These are phyloP conservation scores for Listronotus oregonensis DNA, from an alignment of 1,140 invertebrate genomes.

Conservation along the genomic window DNA sequence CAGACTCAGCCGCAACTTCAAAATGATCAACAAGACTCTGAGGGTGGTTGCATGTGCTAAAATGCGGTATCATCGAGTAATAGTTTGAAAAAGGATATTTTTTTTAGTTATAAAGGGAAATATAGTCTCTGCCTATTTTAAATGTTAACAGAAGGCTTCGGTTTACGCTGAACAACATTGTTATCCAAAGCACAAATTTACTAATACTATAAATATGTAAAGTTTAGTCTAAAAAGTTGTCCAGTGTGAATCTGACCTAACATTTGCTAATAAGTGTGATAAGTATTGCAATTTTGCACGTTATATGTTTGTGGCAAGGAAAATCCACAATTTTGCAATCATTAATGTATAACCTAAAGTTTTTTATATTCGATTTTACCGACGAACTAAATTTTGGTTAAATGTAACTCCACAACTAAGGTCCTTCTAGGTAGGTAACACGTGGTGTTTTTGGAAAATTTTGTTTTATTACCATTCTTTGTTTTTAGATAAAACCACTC, in stretches of 20 bases:
- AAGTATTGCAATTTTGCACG: constrained; percentile 31
- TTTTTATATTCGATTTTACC: too few species aligned
- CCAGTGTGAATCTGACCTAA: constrained; percentile 8
- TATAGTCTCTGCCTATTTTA: constrained; percentile 48
- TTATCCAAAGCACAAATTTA: not conserved
- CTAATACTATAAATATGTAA: not conserved
- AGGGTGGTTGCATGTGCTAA: constrained; percentile 80
- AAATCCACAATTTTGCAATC: constrained; percentile 28
- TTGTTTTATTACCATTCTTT: too few species aligned
- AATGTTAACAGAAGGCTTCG: constrained; percentile 27
- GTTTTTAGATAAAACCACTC: too few species aligned
- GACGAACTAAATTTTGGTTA: too few species aligned
- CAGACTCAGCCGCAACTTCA: constrained; percentile 77
- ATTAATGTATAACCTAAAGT: not conserved
- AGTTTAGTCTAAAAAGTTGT: not conserved
- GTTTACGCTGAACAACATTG: constrained; percentile 12
- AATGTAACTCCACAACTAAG: too few species aligned
- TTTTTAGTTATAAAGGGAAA: constrained; percentile 29
- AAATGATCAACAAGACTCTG: constrained; percentile 73
- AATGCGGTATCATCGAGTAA: constrained; percentile 35
- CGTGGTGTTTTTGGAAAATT: too few species aligned
- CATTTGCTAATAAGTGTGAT: constrained; percentile 38
- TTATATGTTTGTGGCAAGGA: constrained; percentile 38
- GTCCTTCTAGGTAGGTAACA: too few species aligned
- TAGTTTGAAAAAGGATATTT: constrained; percentile 33